Evolutionary conservation across 2,797 vertebrate species (phyloP).

Genomic region (Enteromius treurensis): DNA sequence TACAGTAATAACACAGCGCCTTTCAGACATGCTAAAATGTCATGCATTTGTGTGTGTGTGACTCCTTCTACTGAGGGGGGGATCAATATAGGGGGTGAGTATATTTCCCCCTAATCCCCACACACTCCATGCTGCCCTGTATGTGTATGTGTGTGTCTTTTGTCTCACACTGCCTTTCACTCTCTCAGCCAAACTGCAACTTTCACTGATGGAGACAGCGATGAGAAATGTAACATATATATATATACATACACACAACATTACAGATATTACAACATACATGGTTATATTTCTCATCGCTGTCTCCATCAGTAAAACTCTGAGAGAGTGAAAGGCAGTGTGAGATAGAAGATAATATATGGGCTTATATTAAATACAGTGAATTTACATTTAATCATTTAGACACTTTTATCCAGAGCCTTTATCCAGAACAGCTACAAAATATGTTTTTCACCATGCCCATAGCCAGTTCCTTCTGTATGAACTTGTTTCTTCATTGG

Average conservation of each 20-base stretch:
- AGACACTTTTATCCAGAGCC: not conserved
- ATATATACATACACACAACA: not conserved
- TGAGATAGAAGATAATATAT: constrained; percentile 35
- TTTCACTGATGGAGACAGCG: constrained; percentile 58
- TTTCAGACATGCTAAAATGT: constrained; percentile 10
- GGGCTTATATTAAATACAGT: not conserved
- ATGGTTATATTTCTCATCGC: not conserved
- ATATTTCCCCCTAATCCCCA: constrained; percentile 53
- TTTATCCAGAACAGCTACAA: not conserved
- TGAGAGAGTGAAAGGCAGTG: constrained; percentile 61
- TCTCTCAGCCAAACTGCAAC: constrained; percentile 55
- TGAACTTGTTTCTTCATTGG: not conserved
- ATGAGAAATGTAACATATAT: not conserved
- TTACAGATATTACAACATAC: not conserved
- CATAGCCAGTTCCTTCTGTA: not conserved
- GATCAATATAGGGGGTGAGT: constrained; percentile 57
- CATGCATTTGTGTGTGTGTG: constrained; percentile 9
- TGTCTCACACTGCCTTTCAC: constrained; percentile 59
- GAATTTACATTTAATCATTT: not conserved
- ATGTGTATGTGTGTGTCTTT: constrained; percentile 55
- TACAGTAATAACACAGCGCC: constrained; percentile 2
- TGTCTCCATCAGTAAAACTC: constrained; percentile 59
- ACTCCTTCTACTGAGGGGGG: constrained; percentile 55
- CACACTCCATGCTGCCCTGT: constrained; percentile 42
- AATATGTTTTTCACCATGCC: not conserved